Conservation (phyloP, 2,797 vertebrate species). For the Chaunax sp. region DNA sequence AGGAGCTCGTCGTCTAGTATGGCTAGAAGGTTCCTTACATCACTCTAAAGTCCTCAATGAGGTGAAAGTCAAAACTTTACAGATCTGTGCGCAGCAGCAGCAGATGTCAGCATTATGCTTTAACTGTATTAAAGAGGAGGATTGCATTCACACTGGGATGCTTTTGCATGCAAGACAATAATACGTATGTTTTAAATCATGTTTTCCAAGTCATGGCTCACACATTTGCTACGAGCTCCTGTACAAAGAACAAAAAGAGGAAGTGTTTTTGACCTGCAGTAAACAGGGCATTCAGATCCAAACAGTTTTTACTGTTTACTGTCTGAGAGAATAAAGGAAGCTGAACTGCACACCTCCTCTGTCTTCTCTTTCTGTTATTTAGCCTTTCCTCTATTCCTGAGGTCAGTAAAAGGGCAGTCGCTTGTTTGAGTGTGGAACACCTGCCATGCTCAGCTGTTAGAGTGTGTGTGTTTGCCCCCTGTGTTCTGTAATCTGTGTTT, state of each 20-base stretch:
- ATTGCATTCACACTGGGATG: background rate
- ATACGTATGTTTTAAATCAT: too few relatives aligned
- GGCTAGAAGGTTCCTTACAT: constrained; percentile 33
- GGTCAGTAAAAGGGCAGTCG: constrained; percentile 58
- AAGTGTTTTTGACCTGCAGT: constrained; percentile 46
- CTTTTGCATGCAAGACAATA: too few relatives aligned
- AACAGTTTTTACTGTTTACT: constrained; percentile 66
- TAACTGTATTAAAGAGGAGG: constrained; percentile 18
- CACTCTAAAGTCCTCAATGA: constrained; percentile 33
- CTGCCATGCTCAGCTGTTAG: constrained; percentile 63
- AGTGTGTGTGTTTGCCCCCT: constrained; percentile 15
- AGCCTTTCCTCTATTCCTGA: constrained; percentile 1
- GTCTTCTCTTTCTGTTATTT: constrained; percentile 12
- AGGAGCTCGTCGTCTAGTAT: too few relatives aligned
- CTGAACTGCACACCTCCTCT: constrained; percentile 13
- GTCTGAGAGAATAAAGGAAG: constrained; percentile 43
- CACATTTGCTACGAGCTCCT: constrained; percentile 14
- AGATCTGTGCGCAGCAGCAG: constrained; percentile 38
- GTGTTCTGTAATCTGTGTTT: constrained; percentile 8
- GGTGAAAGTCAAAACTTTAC: constrained; percentile 59
- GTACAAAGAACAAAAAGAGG: constrained; percentile 3
- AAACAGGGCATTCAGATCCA: constrained; percentile 29
- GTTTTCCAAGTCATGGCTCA: background rate
- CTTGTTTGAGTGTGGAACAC: constrained; percentile 56
- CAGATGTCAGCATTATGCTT: constrained; percentile 16